Conservation (phyloP, 2,113 vertebrate species). For the Pygoscelis antarcticus region DNA sequence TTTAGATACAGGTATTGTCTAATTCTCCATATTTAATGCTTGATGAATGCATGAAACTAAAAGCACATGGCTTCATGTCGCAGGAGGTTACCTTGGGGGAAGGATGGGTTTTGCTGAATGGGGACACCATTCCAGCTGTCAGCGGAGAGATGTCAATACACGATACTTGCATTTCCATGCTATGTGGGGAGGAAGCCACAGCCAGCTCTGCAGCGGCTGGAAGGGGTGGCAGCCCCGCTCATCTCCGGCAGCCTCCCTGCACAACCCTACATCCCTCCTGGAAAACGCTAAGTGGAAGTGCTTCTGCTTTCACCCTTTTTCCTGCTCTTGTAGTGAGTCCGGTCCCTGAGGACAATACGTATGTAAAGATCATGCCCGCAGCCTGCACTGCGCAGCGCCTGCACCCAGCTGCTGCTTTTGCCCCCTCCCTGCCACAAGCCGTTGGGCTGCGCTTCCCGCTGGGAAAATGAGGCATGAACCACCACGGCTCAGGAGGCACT, state of each 20-base stretch:
- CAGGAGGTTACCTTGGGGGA: neutral
- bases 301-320: neutral
- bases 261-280: neutral
- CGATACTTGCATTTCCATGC: neutral
- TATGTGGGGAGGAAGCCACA: neutral
- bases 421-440: fast-evolving
- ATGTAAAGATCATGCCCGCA: neutral
- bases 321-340: neutral
- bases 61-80: neutral
- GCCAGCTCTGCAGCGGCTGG: neutral
- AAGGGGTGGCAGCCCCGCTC: neutral
- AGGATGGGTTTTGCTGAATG: neutral
- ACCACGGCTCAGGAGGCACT: fast-evolving
- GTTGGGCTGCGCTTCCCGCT: fast-evolving
- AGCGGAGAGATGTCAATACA: neutral
- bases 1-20: neutral
- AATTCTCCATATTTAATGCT: neutral
- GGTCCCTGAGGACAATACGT: neutral
- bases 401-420: neutral
- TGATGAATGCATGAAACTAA: neutral
- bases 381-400: neutral
- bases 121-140: neutral
- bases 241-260: neutral
- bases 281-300: neutral
- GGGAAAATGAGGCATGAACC: neutral